phyloP scores from a whole-genome alignment of 2,888 invertebrate genomes.

The Mythimna ferrago region DNA sequence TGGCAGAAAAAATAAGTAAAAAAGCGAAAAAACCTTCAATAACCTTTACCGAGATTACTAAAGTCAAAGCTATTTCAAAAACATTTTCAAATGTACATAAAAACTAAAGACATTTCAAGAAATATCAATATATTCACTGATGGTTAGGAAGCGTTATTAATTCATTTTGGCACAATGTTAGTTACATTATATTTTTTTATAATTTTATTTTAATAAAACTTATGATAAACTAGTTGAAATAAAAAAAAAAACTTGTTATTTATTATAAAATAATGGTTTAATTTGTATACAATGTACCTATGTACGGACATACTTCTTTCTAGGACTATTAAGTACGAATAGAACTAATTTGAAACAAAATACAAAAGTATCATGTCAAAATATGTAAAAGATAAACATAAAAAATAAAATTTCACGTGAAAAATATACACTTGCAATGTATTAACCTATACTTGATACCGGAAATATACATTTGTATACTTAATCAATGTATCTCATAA shows the following conservation, averaged over 20 bases:
- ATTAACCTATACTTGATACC: conserved; percentile 5
- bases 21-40: conserved; percentile 33
- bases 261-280: conserved; percentile 59
- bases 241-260: conserved; percentile 38
- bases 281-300: conserved; percentile 41
- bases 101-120: conserved; percentile 31
- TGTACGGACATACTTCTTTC: conserved; percentile 9
- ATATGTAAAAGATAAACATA: conserved; percentile 3
- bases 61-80: conserved; percentile 26
- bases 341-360: conserved; percentile 37
- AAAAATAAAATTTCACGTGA: conserved; percentile 7
- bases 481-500: conserved; percentile 16
- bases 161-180: conserved; percentile 82
- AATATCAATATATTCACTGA: conserved; percentile 45
- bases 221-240: conserved; percentile 34
- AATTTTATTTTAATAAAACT: conserved; percentile 27
- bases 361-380: conserved; percentile 38
- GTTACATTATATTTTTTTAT: conserved; percentile 57
- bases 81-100: conserved; percentile 46
- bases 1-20: conserved; percentile 43
- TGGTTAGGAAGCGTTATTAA: conserved; percentile 67
- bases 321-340: conserved; percentile 17
- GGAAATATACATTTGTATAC: conserved; percentile 44
- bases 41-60: conserved; percentile 41
- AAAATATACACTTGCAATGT: conserved; percentile 41